phyloP scores from a whole-genome alignment of 2,797 vertebrate species.

The Danio choprae region DNA sequence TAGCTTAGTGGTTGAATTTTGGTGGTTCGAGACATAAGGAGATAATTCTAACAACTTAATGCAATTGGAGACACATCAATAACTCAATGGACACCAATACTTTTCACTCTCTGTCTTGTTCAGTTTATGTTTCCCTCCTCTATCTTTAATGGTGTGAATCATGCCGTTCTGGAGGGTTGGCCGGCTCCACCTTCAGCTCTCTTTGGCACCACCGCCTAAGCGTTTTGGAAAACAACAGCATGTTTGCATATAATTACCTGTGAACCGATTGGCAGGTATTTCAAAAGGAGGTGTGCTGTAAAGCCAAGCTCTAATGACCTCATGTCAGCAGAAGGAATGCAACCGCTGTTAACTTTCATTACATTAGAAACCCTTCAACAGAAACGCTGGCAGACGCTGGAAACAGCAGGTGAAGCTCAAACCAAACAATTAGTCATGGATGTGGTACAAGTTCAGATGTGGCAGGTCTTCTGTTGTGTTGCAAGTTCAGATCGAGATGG shows the following conservation, averaged over 20 bases:
- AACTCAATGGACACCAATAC: neutral
- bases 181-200: slow-evolving; percentile 32
- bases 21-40: slow-evolving; percentile 1
- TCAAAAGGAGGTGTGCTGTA: slow-evolving; percentile 71
- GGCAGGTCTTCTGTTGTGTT: neutral
- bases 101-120: slow-evolving; percentile 3
- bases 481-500: neutral
- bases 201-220: slow-evolving; percentile 45
- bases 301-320: slow-evolving; percentile 63
- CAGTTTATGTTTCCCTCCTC: slow-evolving; percentile 8
- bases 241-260: slow-evolving; percentile 77
- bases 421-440: slow-evolving; percentile 21
- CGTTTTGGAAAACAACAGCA: slow-evolving; percentile 62
- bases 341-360: slow-evolving; percentile 27
- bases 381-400: neutral
- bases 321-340: slow-evolving; percentile 64
- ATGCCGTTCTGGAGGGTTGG: slow-evolving; percentile 13
- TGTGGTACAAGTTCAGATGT: slow-evolving; percentile 9
- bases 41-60: neutral
- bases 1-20: slow-evolving; percentile 24
- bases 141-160: slow-evolving; percentile 52
- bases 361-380: slow-evolving; percentile 17
- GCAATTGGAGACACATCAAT: neutral
- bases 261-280: slow-evolving; percentile 75
- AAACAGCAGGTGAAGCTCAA: slow-evolving; percentile 25